phyloP scores from a whole-genome alignment of 2,797 vertebrate species.

The Psittacula echo region DNA sequence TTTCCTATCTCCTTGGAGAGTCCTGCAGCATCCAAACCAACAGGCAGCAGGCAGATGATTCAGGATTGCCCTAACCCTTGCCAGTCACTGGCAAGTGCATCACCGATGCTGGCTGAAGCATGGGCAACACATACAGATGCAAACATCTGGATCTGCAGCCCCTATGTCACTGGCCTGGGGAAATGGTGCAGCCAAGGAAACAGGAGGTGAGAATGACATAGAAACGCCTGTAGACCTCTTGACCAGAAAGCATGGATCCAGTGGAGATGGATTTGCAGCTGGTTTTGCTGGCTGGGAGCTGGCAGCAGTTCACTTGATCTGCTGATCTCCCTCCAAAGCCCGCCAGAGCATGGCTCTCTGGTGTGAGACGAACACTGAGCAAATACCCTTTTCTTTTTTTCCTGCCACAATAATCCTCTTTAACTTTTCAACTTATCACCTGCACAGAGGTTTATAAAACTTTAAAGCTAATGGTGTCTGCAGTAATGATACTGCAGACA shows the following conservation, averaged over 20 bases:
- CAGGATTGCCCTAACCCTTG: not conserved
- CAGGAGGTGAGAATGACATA: not conserved
- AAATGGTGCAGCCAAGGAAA: not conserved
- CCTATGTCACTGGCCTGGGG: not conserved
- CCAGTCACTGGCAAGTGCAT: not conserved
- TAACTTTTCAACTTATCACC: slow-evolving; percentile 70
- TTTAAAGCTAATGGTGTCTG: slow-evolving; percentile 61
- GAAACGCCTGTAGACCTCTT: not conserved
- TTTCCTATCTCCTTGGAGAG: not conserved
- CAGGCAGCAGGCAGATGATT: not conserved
- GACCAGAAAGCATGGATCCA: not conserved
- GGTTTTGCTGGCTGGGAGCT: not conserved
- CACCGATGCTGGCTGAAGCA: not conserved
- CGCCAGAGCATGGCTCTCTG: not conserved
- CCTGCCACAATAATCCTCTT: slow-evolving; percentile 50
- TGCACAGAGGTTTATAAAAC: slow-evolving; percentile 63
- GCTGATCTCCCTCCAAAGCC: not conserved
- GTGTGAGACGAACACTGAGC: slow-evolving; percentile 25
- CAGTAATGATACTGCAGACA: slow-evolving; percentile 69
- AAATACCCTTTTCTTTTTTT: not conserved
- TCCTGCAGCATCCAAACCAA: not conserved
- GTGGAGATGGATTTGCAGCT: not conserved
- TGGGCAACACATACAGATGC: fast-evolving
- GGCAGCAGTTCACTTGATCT: not conserved
- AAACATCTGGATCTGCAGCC: not conserved